Conservation (phyloP, 64 coral and sea anemone species). For the Stylophora pistillata region DNA sequence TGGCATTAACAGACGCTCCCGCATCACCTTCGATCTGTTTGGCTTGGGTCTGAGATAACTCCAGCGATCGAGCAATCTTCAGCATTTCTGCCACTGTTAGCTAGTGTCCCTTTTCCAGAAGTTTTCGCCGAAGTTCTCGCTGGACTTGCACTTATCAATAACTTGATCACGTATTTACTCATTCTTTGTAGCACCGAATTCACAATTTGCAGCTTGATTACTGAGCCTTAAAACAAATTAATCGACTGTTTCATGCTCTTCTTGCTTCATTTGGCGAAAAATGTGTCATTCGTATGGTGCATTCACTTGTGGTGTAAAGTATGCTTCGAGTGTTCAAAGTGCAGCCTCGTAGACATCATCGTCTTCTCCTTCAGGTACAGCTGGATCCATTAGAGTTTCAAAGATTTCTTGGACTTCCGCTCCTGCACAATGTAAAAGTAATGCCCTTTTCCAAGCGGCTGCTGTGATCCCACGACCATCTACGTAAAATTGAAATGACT, state of each 20-base stretch:
- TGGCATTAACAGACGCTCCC: no score
- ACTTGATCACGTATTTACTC: constrained; percentile 63
- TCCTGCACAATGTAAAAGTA: no score
- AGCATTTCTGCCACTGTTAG: not conserved
- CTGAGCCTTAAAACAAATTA: constrained; percentile 35
- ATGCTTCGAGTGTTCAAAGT: constrained; percentile 22
- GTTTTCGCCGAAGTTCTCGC: constrained; percentile 31
- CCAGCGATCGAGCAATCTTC: not conserved
- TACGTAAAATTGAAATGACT: no score
- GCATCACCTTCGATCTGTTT: no score
- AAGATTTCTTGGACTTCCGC: constrained; percentile 55
- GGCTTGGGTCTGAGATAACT: no score
- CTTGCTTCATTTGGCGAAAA: no score
- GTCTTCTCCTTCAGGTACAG: constrained; percentile 14
- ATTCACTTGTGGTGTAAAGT: no score
- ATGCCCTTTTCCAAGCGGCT: no score
- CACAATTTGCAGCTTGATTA: constrained; percentile 45
- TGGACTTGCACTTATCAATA: constrained; percentile 55
- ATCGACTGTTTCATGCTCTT: no score
- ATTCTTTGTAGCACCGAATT: constrained; percentile 35
- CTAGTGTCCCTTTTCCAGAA: constrained; percentile 39
- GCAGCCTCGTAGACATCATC: constrained; percentile 28
- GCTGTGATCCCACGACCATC: no score
- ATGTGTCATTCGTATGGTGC: no score
- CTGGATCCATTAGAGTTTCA: constrained; percentile 41